Conservation (phyloP, 2,113 vertebrate species). For the Rhea pennata region DNA sequence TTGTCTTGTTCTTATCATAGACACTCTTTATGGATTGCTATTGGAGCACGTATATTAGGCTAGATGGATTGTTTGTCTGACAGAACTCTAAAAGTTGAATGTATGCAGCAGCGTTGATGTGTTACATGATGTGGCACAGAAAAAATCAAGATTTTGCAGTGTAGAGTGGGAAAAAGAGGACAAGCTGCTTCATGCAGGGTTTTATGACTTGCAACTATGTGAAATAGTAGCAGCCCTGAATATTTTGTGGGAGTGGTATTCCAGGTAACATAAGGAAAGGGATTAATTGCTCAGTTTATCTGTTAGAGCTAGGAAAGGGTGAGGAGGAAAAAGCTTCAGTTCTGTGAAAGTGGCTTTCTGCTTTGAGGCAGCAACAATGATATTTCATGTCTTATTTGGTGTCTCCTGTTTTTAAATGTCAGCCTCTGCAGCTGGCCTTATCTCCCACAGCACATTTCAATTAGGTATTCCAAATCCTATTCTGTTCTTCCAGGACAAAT, state of each 20-base stretch:
- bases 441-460: conserved; percentile 83
- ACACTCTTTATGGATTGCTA: background rate
- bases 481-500: conserved; percentile 77
- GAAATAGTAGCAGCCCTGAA: background rate
- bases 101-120: background rate
- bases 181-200: background rate
- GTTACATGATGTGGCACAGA: background rate
- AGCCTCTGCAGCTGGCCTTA: conserved; percentile 76
- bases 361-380: conserved; percentile 70
- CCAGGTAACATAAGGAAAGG: background rate
- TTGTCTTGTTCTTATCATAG: background rate
- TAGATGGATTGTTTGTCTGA: background rate
- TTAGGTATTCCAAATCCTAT: conserved; percentile 79
- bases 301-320: background rate
- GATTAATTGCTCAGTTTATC: conserved; percentile 19
- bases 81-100: background rate
- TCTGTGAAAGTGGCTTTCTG: conserved; percentile 60
- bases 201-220: background rate
- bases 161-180: background rate
- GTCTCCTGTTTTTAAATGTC: conserved; percentile 80
- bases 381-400: conserved; percentile 79
- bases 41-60: background rate
- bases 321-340: conserved; percentile 46
- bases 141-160: background rate
- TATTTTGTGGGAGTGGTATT: background rate